These are phyloP conservation scores for Euura saliciscinereae DNA, from an alignment of 1,140 invertebrate species.

Conservation along the genomic window DNA sequence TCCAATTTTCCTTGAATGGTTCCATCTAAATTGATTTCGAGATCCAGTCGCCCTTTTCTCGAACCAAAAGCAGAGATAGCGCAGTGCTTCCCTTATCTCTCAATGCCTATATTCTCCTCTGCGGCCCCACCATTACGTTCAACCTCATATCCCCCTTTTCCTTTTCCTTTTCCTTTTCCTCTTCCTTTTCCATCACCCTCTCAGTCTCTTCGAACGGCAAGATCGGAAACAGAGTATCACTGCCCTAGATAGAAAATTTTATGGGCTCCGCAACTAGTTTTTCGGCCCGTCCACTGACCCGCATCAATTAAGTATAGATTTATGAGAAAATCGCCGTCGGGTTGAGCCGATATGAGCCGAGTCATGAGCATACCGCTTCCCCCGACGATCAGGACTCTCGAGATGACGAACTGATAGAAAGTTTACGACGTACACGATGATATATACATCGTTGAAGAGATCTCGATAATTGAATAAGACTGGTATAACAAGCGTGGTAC, in stretches of 20 bases:
- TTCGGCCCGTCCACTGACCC: conserved; percentile 30
- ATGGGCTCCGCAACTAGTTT: conserved; percentile 22
- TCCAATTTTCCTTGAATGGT: conserved; percentile 22
- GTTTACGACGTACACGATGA: neutral
- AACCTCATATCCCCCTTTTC: conserved; percentile 16
- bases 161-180: conserved; percentile 5
- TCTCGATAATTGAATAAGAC: no score
- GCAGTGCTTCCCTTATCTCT: conserved; percentile 43
- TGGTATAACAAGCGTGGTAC: neutral
- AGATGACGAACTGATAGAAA: neutral
- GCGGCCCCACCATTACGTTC: neutral
- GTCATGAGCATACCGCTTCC: neutral
- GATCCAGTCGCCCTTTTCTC: conserved; percentile 25
- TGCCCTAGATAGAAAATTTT: conserved; percentile 12
- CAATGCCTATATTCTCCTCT: conserved; percentile 35
- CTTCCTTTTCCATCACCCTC: conserved; percentile 13
- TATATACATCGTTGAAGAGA: no score
- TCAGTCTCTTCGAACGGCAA: conserved; percentile 23
- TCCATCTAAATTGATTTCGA: conserved; percentile 53
- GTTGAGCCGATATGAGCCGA: no score
- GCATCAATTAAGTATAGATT: conserved; percentile 45
- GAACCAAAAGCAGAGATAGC: conserved; percentile 24
- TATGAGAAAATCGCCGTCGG: conserved; percentile 12
- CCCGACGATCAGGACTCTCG: neutral
- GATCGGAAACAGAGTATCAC: conserved; percentile 27